A percentile compares a stretch with the other conserved stretches of the same genome.
phyloP scores from a whole-genome alignment of 1,140 invertebrate species.

The Heliconius nattereri region DNA sequence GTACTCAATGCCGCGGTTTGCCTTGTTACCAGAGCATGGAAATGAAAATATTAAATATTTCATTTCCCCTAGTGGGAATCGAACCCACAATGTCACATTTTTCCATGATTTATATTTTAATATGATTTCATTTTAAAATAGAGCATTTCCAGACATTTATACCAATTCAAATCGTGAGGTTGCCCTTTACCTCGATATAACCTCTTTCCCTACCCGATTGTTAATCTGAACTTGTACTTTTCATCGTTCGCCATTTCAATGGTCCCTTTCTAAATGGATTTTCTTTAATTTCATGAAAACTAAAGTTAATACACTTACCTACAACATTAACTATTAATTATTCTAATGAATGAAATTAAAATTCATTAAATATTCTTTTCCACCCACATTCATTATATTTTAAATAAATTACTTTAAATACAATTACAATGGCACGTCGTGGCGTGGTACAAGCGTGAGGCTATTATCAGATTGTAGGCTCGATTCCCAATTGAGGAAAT shows the following conservation, averaged over 20 bases:
- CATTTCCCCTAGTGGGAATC: too few relatives aligned
- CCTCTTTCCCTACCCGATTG: slow-evolving; percentile 57
- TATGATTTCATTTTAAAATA: not conserved
- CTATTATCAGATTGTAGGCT: too few relatives aligned
- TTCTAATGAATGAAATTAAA: not conserved
- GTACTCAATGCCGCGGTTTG: too few relatives aligned
- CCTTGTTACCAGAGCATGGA: too few relatives aligned
- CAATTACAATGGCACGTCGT: too few relatives aligned
- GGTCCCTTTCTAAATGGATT: slow-evolving; percentile 27
- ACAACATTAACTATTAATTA: not conserved
- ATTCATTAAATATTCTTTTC: not conserved
- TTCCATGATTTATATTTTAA: too few relatives aligned
- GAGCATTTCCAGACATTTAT: slow-evolving; percentile 46
- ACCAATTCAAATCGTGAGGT: slow-evolving; percentile 36
- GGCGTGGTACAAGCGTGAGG: too few relatives aligned
- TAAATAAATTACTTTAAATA: too few relatives aligned
- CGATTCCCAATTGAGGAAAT: too few relatives aligned
- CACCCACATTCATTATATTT: too few relatives aligned
- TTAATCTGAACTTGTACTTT: slow-evolving; percentile 71
- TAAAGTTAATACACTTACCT: not conserved
- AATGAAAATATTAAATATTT: too few relatives aligned
- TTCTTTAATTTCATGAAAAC: slow-evolving; percentile 36
- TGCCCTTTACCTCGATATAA: slow-evolving; percentile 47
- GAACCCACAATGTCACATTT: too few relatives aligned
- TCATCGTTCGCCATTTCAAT: slow-evolving; percentile 53